A percentile compares a stretch with the other conserved stretches of the same genome.
phyloP scores from a whole-genome alignment of 2,888 invertebrate genomes.

The Cheilosia impressa region DNA sequence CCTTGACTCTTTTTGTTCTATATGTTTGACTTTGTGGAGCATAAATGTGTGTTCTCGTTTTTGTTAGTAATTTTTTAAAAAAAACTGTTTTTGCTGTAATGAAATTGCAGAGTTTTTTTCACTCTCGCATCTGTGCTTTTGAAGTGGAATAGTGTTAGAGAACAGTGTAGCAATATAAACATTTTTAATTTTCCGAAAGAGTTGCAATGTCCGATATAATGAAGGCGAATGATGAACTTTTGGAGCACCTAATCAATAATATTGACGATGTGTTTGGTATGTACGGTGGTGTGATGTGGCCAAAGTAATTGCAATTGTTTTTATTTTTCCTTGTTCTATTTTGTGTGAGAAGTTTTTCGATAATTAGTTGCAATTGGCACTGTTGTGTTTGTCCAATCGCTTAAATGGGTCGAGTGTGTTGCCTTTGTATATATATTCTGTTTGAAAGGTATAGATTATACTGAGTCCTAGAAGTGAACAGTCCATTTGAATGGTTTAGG shows the following conservation, averaged over 20 bases:
- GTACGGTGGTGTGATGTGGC: conserved; percentile 68
- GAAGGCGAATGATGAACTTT: conserved; percentile 80
- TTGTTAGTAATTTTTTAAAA: conserved; percentile 14
- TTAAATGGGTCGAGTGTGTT: neutral
- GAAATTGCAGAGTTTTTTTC: conserved; percentile 14
- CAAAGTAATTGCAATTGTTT: conserved; percentile 30
- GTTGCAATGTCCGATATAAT: conserved; percentile 67
- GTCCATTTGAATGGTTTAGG: too few species aligned
- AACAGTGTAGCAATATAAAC: conserved; percentile 9
- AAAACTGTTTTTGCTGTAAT: neutral
- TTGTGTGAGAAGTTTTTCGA: neutral
- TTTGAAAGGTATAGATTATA: too few species aligned
- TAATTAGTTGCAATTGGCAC: conserved; percentile 13
- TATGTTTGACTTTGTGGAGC: conserved; percentile 20
- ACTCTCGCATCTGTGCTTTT: conserved; percentile 57
- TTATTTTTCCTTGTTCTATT: conserved; percentile 3
- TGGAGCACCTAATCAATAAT: conserved; percentile 81
- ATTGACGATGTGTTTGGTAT: conserved; percentile 82
- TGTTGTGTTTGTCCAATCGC: conserved; percentile 9
- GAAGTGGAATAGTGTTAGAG: conserved; percentile 41
- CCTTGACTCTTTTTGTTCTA: conserved; percentile 6
- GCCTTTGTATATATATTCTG: neutral
- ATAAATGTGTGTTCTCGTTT: conserved; percentile 23
- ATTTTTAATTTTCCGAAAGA: neutral
- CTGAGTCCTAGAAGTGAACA: too few species aligned